Conservation (phyloP, 2,113 vertebrate species). For the Ranitomeya imitator region DNA sequence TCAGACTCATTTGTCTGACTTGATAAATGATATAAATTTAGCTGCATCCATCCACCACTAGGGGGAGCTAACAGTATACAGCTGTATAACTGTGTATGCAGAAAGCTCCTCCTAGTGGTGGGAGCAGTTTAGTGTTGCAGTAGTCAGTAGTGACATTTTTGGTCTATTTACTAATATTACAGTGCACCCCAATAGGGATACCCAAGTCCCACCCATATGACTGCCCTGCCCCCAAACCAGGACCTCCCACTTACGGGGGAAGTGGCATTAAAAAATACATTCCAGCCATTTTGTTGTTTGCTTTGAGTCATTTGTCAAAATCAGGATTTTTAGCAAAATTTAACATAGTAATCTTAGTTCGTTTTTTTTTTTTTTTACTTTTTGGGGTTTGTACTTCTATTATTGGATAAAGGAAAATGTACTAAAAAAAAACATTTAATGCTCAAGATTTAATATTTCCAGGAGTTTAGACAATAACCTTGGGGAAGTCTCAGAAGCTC, state of each 20-base stretch:
- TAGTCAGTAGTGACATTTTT: too few species aligned
- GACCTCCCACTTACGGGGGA: too few species aligned
- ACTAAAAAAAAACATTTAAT: neutral
- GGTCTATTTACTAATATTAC: too few species aligned
- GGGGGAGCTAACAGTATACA: neutral
- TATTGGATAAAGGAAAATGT: neutral
- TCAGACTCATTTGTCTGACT: neutral
- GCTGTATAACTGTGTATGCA: neutral
- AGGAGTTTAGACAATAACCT: slow-evolving; percentile 33
- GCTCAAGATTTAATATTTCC: slow-evolving; percentile 9
- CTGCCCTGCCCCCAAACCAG: too few species aligned
- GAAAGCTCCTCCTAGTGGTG: neutral
- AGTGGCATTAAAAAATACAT: too few species aligned
- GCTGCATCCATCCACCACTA: neutral
- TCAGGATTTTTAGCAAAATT: neutral
- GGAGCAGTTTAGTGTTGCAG: too few species aligned
- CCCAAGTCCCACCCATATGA: too few species aligned
- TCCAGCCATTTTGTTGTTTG: too few species aligned
- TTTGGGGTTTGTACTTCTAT: neutral
- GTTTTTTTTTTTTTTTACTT: neutral
- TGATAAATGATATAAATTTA: neutral
- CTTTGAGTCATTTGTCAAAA: too few species aligned
- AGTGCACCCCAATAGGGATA: too few species aligned
- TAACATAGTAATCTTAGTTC: neutral
- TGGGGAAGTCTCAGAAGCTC: neutral